A percentile compares a stretch with the other conserved stretches of the same genome.
Conservation (phyloP, 2,797 vertebrate species). For the Liparis tanakae region DNA sequence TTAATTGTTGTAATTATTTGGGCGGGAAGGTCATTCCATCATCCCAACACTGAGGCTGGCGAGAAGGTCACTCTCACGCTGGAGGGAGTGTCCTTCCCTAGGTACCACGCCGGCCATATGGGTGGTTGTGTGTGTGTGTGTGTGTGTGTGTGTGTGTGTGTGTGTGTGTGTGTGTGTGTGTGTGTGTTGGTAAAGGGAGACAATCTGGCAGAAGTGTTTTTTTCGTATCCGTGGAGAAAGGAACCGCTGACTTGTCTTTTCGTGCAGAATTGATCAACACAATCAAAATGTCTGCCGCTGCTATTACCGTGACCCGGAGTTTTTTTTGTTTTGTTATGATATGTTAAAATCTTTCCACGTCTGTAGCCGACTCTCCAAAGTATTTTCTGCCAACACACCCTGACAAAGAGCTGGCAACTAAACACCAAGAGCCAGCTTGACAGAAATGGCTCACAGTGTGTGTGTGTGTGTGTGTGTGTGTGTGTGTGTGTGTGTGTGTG, state of each 20-base stretch:
- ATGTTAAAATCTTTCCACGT: constrained; percentile 63
- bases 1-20: constrained; percentile 87
- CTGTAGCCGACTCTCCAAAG: constrained; percentile 67
- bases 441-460: constrained; percentile 62
- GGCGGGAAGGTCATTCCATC: constrained; percentile 81
- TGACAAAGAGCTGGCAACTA: constrained; percentile 80
- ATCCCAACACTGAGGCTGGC: constrained; percentile 72
- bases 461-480: constrained; percentile 52
- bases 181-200: constrained; percentile 3
- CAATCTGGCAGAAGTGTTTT: constrained; percentile 38
- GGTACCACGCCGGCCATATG: constrained; percentile 62
- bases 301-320: constrained; percentile 57
- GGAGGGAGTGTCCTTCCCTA: constrained; percentile 67
- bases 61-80: constrained; percentile 79
- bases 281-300: constrained; percentile 58
- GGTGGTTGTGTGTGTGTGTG: constrained; percentile 1
- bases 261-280: constrained; percentile 41
- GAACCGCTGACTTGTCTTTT: constrained; percentile 48
- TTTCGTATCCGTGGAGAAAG: background rate
- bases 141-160: constrained; percentile 37
- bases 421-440: constrained; percentile 75
- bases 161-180: constrained; percentile 52
- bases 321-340: constrained; percentile 51
- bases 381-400: constrained; percentile 70
- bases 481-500: constrained; percentile 33